Evolutionary conservation across 2,888 invertebrate genomes (phyloP), one percentile per base, ranked within the genome.

Genomic region (Torymus auratus): DNA sequence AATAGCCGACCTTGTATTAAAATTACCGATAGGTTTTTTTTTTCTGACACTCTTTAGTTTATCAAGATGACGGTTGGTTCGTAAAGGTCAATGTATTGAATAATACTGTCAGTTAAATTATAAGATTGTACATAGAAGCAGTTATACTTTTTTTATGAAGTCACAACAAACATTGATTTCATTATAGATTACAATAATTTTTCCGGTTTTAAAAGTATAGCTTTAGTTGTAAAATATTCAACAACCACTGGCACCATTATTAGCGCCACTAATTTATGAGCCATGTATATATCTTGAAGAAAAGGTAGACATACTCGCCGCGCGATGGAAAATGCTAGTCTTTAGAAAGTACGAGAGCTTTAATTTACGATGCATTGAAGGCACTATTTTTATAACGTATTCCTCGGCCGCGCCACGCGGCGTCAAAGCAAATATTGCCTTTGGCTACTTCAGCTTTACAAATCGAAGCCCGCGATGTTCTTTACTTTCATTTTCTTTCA

Each of bases 331-430:
- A 65, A n/a, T 52, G 58, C 11, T 41, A 10, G 68, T 52, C 62
- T 72, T 28, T 74, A 61, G 79, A 74, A 70, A 65, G 64, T 52
- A 62, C 1, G 20, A 62, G 20, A 62, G 20, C 62, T 67, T 68
- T 64, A 74, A 80, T 75, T 71, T 65, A 71, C 60, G 71, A 65
- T 60, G 53, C 53, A 80, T 65, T 15, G 41, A 71, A 41, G 65
- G 65, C 14, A 28, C n/a, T 60, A 61, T 61, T 72, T 50, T 67
- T 52, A 28, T 13, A 41, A 41, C 5, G 3, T 15, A 67, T 20
- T 72, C 58, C 61, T 52, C 41, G 28, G 7, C 14, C 15, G 17
- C 20, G 28, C 50, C 50, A 13, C 67, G 50, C 14, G 11, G 56
- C 10, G 17, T 55, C 55, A 53, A 64, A 53, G 28, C 7, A 64